A percentile compares a stretch with the other conserved stretches of the same genome.
Evolutionary conservation across 2,797 vertebrate species (phyloP).

Genomic region (Gymnothorax javanicus): DNA sequence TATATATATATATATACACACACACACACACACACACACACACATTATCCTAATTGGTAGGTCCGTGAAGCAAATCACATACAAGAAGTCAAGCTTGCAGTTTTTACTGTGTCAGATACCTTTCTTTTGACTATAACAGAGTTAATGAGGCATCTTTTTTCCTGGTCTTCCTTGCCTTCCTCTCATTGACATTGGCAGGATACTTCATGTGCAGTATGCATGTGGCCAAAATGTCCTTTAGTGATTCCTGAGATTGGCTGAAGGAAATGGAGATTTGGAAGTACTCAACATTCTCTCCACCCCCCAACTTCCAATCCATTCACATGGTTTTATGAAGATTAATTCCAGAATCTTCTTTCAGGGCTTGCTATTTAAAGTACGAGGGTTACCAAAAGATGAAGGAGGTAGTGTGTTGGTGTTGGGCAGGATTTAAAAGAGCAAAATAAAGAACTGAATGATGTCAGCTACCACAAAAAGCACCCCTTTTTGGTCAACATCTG

Average conservation of each 20-base stretch:
- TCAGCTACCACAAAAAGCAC: too few species aligned
- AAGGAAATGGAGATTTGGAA: background rate
- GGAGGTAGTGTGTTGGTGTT: background rate
- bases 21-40: too few species aligned
- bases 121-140: background rate
- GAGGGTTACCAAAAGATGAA: background rate
- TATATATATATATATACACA: too few species aligned
- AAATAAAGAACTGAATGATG: background rate
- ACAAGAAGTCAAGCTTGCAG: background rate
- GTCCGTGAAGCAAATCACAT: too few species aligned
- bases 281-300: background rate
- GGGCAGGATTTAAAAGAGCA: background rate
- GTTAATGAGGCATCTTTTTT: background rate
- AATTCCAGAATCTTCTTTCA: conserved; percentile 17
- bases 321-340: conserved; percentile 15
- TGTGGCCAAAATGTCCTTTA: conserved; percentile 6
- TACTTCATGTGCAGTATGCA: background rate
- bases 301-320: background rate
- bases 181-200: background rate
- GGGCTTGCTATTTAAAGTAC: background rate
- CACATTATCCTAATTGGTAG: too few species aligned
- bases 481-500: too few species aligned
- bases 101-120: background rate
- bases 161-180: background rate
- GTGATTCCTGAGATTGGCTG: background rate